Conservation (phyloP, 2,113 vertebrate genomes). For the Copsychus sechellarum region DNA sequence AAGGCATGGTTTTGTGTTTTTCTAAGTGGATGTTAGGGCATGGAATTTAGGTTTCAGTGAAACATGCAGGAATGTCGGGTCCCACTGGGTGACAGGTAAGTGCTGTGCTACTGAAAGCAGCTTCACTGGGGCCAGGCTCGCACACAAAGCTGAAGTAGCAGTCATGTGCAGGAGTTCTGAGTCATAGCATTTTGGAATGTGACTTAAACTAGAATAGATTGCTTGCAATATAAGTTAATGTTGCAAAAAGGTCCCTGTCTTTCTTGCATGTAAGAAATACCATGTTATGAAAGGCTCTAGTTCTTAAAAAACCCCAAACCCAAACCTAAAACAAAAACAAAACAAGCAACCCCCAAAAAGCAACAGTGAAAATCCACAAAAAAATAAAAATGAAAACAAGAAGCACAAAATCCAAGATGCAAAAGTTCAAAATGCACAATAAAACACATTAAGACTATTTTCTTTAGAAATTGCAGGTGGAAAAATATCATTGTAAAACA, state of each 20-base stretch:
- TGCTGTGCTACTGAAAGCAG: background rate
- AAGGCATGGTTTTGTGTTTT: accelerated
- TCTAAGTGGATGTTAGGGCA: accelerated
- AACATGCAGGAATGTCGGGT: background rate
- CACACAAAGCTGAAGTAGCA: background rate
- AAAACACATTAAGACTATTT: background rate
- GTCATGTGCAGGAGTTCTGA: background rate
- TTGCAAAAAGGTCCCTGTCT: background rate
- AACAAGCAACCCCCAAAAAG: too few species aligned
- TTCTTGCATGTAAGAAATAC: background rate
- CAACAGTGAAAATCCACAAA: too few species aligned
- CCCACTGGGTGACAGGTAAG: background rate
- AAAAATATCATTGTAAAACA: background rate
- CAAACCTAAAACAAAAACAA: too few species aligned
- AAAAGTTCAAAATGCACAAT: background rate
- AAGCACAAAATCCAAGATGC: accelerated
- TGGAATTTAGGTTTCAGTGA: background rate
- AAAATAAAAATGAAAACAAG: background rate
- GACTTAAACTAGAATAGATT: background rate
- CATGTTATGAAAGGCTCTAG: background rate
- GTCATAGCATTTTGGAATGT: background rate
- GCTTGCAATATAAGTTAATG: background rate
- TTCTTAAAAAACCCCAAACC: background rate
- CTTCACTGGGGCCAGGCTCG: background rate
- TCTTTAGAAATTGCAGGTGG: background rate